Conservation (phyloP, 37 sponge, comb jelly and placozoan genomes). For the Hormiphora californensis region DNA sequence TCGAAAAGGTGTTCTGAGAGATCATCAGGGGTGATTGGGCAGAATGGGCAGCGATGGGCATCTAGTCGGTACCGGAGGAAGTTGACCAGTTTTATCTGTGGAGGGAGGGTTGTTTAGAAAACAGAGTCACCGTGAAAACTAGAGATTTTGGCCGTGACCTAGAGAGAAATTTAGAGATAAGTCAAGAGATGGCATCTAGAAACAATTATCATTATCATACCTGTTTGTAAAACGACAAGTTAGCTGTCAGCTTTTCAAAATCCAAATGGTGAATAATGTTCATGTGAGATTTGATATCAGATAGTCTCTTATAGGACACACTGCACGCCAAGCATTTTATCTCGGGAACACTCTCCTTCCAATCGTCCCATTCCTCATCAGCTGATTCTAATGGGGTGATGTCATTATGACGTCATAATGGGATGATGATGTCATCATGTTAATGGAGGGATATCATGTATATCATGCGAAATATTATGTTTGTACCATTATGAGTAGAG, state of each 20-base stretch:
- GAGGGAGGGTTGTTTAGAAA: not conserved
- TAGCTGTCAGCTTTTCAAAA: not conserved
- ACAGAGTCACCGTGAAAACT: not conserved
- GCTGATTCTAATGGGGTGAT: not conserved
- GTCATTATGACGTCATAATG: no score
- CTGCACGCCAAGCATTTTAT: constrained; percentile 27
- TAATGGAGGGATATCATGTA: no score
- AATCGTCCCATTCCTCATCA: constrained; percentile 19
- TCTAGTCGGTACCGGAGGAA: constrained; percentile 9
- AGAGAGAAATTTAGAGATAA: no score
- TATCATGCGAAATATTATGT: no score
- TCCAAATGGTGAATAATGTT: not conserved
- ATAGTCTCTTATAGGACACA: not conserved
- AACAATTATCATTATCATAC: not conserved
- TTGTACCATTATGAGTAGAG: not conserved
- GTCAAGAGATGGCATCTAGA: not conserved
- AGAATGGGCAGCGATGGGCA: constrained; percentile 1
- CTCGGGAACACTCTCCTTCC: constrained; percentile 4
- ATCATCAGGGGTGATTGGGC: not conserved
- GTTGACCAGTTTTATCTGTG: constrained; percentile 29
- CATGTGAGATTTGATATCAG: constrained; percentile 19
- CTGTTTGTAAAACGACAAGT: constrained; percentile 39
- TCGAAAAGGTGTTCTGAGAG: not conserved
- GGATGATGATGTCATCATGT: not conserved
- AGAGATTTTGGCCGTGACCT: no score